Conservation (phyloP, 2,797 vertebrate genomes). For the Hydrolagus colliei region DNA sequence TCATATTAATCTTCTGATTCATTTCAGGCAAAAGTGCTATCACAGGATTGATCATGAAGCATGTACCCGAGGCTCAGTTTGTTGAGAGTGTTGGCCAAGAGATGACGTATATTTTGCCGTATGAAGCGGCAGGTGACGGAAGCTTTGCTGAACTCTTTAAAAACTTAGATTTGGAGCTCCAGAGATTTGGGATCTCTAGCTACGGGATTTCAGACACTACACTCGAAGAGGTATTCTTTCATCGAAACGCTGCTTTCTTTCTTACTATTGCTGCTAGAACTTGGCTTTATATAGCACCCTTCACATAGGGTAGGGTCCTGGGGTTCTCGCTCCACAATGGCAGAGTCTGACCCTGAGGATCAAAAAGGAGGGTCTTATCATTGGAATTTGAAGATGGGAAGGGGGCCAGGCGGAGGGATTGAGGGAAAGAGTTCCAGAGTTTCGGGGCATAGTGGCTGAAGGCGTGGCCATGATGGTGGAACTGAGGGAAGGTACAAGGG, state of each 20-base stretch:
- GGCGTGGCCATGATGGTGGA: too few relatives aligned
- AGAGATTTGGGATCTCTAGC: not conserved
- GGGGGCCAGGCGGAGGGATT: too few relatives aligned
- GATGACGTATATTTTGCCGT: not conserved
- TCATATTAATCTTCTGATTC: not conserved
- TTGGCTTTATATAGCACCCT: too few relatives aligned
- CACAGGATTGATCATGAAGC: not conserved
- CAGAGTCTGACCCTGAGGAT: too few relatives aligned
- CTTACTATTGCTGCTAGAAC: too few relatives aligned
- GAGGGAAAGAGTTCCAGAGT: too few relatives aligned
- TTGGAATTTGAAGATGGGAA: too few relatives aligned
- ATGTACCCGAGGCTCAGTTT: not conserved
- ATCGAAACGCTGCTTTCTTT: not conserved
- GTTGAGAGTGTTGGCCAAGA: not conserved
- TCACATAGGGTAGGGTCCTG: too few relatives aligned
- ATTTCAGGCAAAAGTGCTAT: not conserved
- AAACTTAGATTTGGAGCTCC: not conserved
- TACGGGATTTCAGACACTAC: conserved; percentile 6
- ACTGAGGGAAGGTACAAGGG: too few relatives aligned
- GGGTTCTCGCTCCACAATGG: too few relatives aligned
- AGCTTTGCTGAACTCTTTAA: not conserved
- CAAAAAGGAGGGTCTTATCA: too few relatives aligned
- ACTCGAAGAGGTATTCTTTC: not conserved
- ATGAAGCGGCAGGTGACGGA: not conserved
- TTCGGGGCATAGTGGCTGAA: too few relatives aligned